Evolutionary conservation across 2,888 invertebrate genomes (phyloP), one percentile per base, ranked within the genome.

Genomic region (Clepsis dumicolana): DNA sequence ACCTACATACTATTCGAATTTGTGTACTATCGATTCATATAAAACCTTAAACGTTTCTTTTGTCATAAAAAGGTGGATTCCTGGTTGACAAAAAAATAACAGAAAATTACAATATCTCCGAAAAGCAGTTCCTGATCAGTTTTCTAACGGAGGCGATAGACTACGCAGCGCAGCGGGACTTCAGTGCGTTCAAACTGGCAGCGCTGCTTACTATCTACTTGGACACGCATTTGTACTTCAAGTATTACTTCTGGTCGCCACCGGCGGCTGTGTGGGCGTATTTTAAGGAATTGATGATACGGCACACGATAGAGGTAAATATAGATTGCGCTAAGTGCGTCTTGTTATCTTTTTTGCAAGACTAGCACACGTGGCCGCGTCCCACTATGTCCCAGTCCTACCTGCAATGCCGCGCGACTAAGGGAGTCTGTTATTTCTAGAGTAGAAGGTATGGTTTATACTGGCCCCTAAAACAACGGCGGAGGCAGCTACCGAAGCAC

Each of bases 221-320:
- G 21, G 75, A 76, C 66, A 74, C 86, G 0, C 93, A 93, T 73
- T 14, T 80, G 14, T 87, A 85, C 73, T 93, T 91, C 76, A 91
- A 88, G 73, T 84, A 86, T 80, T 87, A 86, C 64, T 91, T 89
- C 73, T 93, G 92, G 92, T 74, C 81, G 18, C 70, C 88, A 0
- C 89, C 93, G 0, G 60, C 29, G 0, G 75, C 74, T 0, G 77
- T 93, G 1, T 93, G 93, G 93, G 63, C 61, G 10, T 91, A 87
- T 70, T 93, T 93, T 73, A 88, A 87, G 73, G 90, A 91, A 72
- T 54, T 85, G 1, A 83, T 93, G 85, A 87, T 91, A 68, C 77
- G 88, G 14, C 92, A 91, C 74, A 87, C 91, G 3, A 84, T 92
- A 68, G 86, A 90, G 85, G 93, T 91, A 73, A 63, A 54, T 56